Evolutionary conservation across 2,888 invertebrate genomes (phyloP).

Genomic region (Rhopalosiphum nymphaeae): DNA sequence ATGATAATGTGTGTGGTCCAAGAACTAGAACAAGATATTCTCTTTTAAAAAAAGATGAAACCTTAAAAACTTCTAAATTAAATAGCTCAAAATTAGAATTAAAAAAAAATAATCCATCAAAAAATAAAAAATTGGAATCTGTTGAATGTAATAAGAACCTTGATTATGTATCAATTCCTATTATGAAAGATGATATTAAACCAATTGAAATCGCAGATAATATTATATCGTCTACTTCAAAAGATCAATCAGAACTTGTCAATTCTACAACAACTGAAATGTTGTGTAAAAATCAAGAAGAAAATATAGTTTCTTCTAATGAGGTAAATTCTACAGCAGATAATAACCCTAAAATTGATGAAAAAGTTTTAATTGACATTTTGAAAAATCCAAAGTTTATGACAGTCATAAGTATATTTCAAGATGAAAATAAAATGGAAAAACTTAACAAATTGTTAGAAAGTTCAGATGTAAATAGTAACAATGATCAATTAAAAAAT

Average conservation of each 20-base stretch:
- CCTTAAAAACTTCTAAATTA: neutral
- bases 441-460: constrained; percentile 30
- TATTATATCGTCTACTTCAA: constrained; percentile 58
- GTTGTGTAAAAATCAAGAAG: neutral
- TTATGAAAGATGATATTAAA: neutral
- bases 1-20: constrained; percentile 4
- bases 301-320: constrained; percentile 46
- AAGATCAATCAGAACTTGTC: constrained; percentile 6
- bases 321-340: constrained; percentile 50
- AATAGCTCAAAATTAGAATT: neutral
- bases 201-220: constrained; percentile 25
- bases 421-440: constrained; percentile 5
- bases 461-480: neutral
- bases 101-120: neutral
- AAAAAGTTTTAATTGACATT: neutral
- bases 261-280: neutral
- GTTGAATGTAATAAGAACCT: constrained; percentile 36
- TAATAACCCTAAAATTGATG: neutral
- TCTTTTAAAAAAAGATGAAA: neutral
- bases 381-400: constrained; percentile 17
- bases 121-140: neutral
- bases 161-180: neutral
- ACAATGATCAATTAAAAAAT: neutral
- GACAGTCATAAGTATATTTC: neutral
- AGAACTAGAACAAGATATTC: constrained; percentile 54